Evolutionary conservation across 2,888 invertebrate genomes (phyloP), one percentile per base, ranked within the genome.

Genomic region (Cordilura impudica): DNA sequence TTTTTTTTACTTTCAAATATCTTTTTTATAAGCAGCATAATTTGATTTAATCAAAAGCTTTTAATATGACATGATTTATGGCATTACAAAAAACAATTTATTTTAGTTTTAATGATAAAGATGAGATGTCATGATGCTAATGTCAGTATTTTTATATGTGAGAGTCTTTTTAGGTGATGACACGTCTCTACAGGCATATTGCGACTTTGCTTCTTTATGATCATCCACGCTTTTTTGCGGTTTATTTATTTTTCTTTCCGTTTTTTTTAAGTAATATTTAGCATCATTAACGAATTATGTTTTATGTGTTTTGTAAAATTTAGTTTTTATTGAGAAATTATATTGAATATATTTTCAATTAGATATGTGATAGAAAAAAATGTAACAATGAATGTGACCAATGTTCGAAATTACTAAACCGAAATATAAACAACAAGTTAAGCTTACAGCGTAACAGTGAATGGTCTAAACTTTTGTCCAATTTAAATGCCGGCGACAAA

Each of bases 221-320:
- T 72, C 67, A 75, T 72, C 72, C 71, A 72, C 79, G 79, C 70
- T 79, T 71, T 29, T 45, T 26, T 49, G 26, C n/a, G 49, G 63
- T 63, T 49, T 19, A 31, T 61, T 29, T 58, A 23, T 43, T 39
- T 39, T 2, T 39, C 5, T 39, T 39, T 2, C 2, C n/a, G 35
- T 39, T 39, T 39, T n/a, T 2, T 39, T 29, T 39, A n/a, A 39
- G 4, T 39, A n/a, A 39, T 4, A 39, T 39, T 39, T 39, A n/a
- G 35, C 35, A 39, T 39, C 12, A 39, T n/a, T 39, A 4, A 39
- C n/a, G 12, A 35, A 35, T 35, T 35, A 35, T 35, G 12, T 12
- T 39, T 39, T 35, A 12, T 35, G 35, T n/a, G n/a, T 35, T 39
- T 39, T 39, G 12, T 39, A n/a, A 39, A n/a, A n/a, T 12, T 8